These are phyloP conservation scores for Callorhinus ursinus DNA, from an alignment of 2,113 vertebrate species.

Conservation along the genomic window DNA sequence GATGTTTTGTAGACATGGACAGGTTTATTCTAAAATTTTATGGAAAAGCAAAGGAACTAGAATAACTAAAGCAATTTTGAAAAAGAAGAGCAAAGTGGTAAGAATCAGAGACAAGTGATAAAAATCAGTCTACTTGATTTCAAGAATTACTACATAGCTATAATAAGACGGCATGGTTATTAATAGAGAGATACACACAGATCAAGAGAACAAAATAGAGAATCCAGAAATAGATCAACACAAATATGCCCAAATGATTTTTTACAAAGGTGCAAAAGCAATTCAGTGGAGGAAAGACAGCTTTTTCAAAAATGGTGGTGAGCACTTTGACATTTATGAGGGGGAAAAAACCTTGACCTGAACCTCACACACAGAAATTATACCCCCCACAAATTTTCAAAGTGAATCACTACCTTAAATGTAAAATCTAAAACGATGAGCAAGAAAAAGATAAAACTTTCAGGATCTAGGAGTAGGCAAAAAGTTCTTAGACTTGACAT, in stretches of 20 bases:
- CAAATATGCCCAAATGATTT: neutral
- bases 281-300: neutral
- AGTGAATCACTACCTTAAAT: neutral
- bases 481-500: neutral
- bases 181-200: neutral
- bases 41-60: neutral
- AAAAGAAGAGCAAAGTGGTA: neutral
- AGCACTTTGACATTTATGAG: neutral
- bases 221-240: neutral
- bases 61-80: neutral
- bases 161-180: neutral
- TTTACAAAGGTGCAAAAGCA: neutral
- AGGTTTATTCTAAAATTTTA: neutral
- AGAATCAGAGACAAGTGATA: neutral
- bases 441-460: neutral
- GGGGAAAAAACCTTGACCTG: neutral
- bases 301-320: neutral
- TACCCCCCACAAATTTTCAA: neutral
- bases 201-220: neutral
- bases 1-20: neutral
- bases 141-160: neutral
- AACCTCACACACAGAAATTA: neutral
- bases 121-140: neutral
- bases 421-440: neutral
- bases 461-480: neutral